Evolutionary conservation across 2,888 invertebrate genomes (phyloP).

Genomic region (Chouioia cunea): DNA sequence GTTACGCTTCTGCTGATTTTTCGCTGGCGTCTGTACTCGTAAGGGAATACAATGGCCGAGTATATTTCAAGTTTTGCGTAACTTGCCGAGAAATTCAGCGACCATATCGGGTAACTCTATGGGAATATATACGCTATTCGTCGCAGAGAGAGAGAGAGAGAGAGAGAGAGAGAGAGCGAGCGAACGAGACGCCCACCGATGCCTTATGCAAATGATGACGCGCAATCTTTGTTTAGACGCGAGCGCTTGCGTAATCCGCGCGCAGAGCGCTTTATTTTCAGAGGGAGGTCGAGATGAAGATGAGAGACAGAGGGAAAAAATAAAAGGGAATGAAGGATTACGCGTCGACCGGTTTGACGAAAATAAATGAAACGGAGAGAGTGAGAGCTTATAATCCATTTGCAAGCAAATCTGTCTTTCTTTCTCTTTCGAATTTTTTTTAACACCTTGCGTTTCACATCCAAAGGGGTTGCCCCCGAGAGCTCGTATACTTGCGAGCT

Average conservation of each 20-base stretch:
- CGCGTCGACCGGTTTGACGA: constrained; percentile 24
- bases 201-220: constrained; percentile 43
- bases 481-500: no score
- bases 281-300: constrained; percentile 9
- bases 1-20: constrained; percentile 20
- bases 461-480: no score
- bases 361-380: no score
- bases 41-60: constrained; percentile 26
- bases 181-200: constrained; percentile 57
- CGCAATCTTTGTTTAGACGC: constrained; percentile 37
- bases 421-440: no score
- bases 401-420: no score
- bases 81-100: constrained; percentile 6
- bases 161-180: constrained; percentile 1
- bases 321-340: neutral
- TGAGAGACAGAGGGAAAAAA: constrained; percentile 2
- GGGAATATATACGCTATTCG: no score
- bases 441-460: no score
- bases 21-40: neutral
- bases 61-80: constrained; percentile 38
- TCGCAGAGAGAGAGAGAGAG: constrained; percentile 3
- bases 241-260: constrained; percentile 41
- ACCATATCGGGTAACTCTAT: no score
- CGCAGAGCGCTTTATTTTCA: constrained; percentile 31
- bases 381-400: no score